Percentiles rank a stretch among this genome's conserved stretches.
These are phyloP conservation scores for Coryphaenoides rupestris DNA, from an alignment of 2,113 vertebrate species.

Conservation along the genomic window DNA sequence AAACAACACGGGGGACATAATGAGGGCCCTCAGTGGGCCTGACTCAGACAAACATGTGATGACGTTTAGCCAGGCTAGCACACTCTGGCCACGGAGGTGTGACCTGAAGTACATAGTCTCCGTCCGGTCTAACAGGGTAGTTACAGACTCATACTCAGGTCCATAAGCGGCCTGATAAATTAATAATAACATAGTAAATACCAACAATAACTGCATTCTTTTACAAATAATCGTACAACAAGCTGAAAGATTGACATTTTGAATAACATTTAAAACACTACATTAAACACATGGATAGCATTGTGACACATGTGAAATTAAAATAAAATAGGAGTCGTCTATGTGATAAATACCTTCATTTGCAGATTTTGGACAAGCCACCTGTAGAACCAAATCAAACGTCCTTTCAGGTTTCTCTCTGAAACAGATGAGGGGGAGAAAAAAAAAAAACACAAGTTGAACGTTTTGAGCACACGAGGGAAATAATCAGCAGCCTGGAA, in stretches of 20 bases:
- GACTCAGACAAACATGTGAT: conserved; percentile 18
- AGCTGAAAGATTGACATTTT: neutral
- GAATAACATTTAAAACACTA: neutral
- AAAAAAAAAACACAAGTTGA: neutral
- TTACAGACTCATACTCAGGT: no score
- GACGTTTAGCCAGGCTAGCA: neutral
- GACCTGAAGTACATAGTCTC: conserved; percentile 20
- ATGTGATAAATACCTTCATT: conserved; percentile 80
- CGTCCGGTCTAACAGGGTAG: no score
- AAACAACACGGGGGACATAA: conserved; percentile 39
- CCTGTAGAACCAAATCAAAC: conserved; percentile 92
- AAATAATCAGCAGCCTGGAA: no score
- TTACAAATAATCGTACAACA: no score
- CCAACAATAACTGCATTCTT: no score
- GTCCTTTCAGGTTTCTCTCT: conserved; percentile 94
- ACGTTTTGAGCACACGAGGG: neutral
- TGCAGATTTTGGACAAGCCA: conserved; percentile 86
- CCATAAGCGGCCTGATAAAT: no score
- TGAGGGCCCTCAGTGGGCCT: conserved; percentile 27
- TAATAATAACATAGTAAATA: no score
- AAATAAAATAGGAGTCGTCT: no score
- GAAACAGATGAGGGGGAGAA: conserved; percentile 10
- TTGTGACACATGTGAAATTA: no score
- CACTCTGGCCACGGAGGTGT: conserved; percentile 13
- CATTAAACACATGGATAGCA: no score